Evolutionary conservation across 2,113 vertebrate species (phyloP).

Genomic region (Indri indri): DNA sequence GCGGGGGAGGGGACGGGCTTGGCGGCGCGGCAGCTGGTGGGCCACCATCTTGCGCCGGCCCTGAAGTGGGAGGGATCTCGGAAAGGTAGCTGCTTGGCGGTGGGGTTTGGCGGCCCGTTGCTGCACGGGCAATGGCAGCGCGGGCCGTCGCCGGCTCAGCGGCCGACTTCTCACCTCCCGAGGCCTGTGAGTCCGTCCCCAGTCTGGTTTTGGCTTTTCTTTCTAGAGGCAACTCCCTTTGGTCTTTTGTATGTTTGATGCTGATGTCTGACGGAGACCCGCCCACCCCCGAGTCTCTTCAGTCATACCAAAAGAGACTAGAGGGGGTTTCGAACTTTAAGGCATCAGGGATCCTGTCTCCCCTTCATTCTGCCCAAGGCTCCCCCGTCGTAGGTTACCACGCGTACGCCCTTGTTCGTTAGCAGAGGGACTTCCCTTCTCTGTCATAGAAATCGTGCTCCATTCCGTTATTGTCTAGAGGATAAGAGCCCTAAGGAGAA

Average conservation of each 20-base stretch:
- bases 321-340: conserved; percentile 9
- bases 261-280: background rate
- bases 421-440: background rate
- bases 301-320: background rate
- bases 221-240: background rate
- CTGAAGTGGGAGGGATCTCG: background rate
- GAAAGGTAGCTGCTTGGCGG: background rate
- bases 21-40: conserved; percentile 33
- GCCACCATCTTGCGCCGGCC: conserved; percentile 66
- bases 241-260: conserved; percentile 27
- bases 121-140: background rate
- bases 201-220: background rate
- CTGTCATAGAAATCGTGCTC: conserved; percentile 22
- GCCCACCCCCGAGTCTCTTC: background rate
- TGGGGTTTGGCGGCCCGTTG: background rate
- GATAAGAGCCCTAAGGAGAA: conserved; percentile 40
- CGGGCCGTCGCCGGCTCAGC: background rate
- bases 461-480: conserved; percentile 64
- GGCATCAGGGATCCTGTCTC: background rate
- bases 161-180: background rate
- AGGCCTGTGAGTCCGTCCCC: background rate
- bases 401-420: background rate
- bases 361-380: background rate
- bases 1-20: conserved; percentile 40
- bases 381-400: background rate